Conservation (phyloP, 2,888 invertebrate genomes). For the Rhagophthalmus giganteus region DNA sequence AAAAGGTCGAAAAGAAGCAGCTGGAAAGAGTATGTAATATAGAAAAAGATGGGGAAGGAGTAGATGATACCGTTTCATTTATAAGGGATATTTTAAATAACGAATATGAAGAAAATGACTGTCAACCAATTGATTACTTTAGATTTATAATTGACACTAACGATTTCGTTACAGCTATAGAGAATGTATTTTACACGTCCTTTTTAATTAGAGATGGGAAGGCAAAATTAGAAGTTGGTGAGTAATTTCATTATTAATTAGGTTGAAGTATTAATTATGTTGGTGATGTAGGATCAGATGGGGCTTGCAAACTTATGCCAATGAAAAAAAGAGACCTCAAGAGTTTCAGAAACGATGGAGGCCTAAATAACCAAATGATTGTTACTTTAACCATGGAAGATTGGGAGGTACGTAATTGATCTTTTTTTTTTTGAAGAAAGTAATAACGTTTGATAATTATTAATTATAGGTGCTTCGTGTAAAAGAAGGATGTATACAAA, state of each 20-base stretch:
- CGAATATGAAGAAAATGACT: constrained; percentile 52
- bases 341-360: constrained; percentile 40
- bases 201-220: constrained; percentile 64
- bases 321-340: constrained; percentile 40
- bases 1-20: constrained; percentile 51
- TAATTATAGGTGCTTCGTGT: background rate
- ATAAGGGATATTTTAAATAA: constrained; percentile 57
- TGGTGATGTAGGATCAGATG: constrained; percentile 31
- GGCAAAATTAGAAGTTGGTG: constrained; percentile 58
- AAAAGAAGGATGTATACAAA: background rate
- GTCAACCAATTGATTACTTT: constrained; percentile 61
- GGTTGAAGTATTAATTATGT: constrained; percentile 6
- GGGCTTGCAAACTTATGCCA: constrained; percentile 43
- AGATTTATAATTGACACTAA: constrained; percentile 62
- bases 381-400: constrained; percentile 59
- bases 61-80: constrained; percentile 60
- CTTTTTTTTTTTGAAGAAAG: background rate
- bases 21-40: constrained; percentile 59
- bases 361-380: constrained; percentile 61
- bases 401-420: constrained; percentile 59
- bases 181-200: constrained; percentile 68
- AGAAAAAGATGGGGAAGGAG: constrained; percentile 60
- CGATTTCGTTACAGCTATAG: constrained; percentile 63
- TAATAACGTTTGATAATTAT: background rate
- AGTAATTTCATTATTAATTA: constrained; percentile 19